Conservation (phyloP, 2,888 invertebrate species). For the Flexamia atlantica region DNA sequence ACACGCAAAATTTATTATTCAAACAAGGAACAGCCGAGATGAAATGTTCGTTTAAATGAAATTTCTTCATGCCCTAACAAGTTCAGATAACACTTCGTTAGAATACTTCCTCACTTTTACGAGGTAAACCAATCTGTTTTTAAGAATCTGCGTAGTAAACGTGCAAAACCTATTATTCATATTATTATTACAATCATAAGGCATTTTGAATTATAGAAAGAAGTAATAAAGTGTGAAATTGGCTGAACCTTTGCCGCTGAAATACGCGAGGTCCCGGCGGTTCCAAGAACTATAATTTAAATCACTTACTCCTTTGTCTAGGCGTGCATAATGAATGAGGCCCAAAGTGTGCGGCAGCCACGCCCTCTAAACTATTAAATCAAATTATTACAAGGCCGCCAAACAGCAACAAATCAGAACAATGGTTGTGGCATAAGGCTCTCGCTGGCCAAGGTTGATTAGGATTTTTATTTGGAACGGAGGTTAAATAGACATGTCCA, state of each 20-base stretch:
- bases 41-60: not conserved
- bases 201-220: too few species aligned
- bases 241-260: not conserved
- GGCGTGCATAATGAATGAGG: constrained; percentile 11
- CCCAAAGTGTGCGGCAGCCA: constrained; percentile 6
- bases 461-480: not conserved
- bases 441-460: too few species aligned
- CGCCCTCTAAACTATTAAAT: constrained; percentile 19
- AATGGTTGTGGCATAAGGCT: too few species aligned
- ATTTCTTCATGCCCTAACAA: constrained; percentile 1
- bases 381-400: not conserved
- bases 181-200: too few species aligned
- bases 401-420: too few species aligned
- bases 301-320: constrained; percentile 24
- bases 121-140: too few species aligned
- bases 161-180: not conserved
- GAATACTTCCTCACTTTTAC: too few species aligned
- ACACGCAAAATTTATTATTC: not conserved
- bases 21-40: not conserved
- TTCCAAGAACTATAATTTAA: constrained; percentile 24
- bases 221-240: too few species aligned
- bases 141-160: too few species aligned
- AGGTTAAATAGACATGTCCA: too few species aligned
- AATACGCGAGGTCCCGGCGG: not conserved
- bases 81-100: too few species aligned